A percentile compares a stretch with the other conserved stretches of the same genome.
Evolutionary conservation across 2,797 vertebrate species (phyloP).

Genomic region (Hybognathus amarus): DNA sequence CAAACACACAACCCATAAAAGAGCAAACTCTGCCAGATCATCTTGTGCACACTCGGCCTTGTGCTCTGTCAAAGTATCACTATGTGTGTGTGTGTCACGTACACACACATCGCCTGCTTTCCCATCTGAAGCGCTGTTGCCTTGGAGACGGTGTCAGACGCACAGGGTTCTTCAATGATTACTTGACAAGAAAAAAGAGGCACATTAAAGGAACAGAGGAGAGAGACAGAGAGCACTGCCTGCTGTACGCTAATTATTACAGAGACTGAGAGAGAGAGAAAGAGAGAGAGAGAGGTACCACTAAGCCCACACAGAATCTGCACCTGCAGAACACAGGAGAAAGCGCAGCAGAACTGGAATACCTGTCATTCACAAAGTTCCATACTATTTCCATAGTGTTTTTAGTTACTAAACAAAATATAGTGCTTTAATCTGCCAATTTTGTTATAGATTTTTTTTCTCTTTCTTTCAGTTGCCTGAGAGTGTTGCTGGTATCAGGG

Average conservation of each 20-base stretch:
- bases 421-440: not conserved
- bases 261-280: slow-evolving; percentile 38
- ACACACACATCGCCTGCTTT: slow-evolving; percentile 74
- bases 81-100: slow-evolving; percentile 48
- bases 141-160: slow-evolving; percentile 95
- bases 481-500: not conserved
- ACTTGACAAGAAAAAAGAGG: slow-evolving; percentile 86
- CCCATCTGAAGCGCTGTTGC: slow-evolving; percentile 86
- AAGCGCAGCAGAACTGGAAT: not conserved
- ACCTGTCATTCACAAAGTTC: not conserved
- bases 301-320: not conserved
- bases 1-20: slow-evolving; percentile 53
- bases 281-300: not conserved
- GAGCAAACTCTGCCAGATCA: slow-evolving; percentile 54
- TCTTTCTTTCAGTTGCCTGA: not conserved
- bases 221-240: slow-evolving; percentile 61
- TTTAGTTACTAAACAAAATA: slow-evolving; percentile 7
- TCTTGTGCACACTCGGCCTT: slow-evolving; percentile 47
- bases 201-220: slow-evolving; percentile 73
- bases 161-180: slow-evolving; percentile 89
- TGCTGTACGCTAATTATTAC: slow-evolving; percentile 66
- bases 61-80: slow-evolving; percentile 52
- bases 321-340: slow-evolving; percentile 14
- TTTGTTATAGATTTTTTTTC: not conserved
- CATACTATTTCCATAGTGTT: not conserved